Evolutionary conservation across 1,140 invertebrate genomes (phyloP).

Genomic region (Ylistrum balloti): DNA sequence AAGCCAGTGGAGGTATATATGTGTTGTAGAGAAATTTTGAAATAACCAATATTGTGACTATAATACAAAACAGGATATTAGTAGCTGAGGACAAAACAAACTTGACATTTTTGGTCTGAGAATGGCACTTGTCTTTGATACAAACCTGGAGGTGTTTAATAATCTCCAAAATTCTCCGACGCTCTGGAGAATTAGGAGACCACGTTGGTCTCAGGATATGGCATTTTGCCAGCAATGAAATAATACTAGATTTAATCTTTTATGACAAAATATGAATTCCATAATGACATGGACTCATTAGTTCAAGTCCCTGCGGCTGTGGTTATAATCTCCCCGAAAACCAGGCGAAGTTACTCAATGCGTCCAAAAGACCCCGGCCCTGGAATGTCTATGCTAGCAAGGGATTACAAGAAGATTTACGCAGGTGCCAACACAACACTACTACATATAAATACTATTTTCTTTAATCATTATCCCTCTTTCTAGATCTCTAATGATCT

Average conservation of each 20-base stretch:
- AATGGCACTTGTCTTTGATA: too few relatives aligned
- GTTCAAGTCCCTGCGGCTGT: neutral
- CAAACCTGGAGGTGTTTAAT: neutral
- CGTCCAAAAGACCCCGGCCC: neutral
- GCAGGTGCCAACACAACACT: neutral
- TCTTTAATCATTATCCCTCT: conserved; percentile 8
- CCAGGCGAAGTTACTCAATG: conserved; percentile 12
- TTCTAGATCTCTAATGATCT: neutral
- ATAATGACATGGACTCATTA: conserved; percentile 35
- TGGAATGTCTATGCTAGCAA: neutral
- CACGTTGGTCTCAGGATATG: neutral
- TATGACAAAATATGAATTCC: conserved; percentile 40
- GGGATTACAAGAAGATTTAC: neutral
- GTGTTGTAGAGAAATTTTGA: too few relatives aligned
- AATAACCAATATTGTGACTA: too few relatives aligned
- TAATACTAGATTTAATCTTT: conserved; percentile 36
- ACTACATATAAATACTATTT: neutral
- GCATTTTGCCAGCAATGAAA: neutral
- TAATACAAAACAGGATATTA: too few relatives aligned
- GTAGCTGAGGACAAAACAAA: too few relatives aligned
- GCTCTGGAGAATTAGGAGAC: neutral
- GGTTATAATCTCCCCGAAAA: neutral
- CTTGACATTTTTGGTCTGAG: too few relatives aligned
- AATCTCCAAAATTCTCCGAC: conserved; percentile 24
- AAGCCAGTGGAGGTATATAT: too few relatives aligned